These are phyloP conservation scores for Pipra filicauda DNA, from an alignment of 2,113 vertebrate genomes.

Conservation along the genomic window DNA sequence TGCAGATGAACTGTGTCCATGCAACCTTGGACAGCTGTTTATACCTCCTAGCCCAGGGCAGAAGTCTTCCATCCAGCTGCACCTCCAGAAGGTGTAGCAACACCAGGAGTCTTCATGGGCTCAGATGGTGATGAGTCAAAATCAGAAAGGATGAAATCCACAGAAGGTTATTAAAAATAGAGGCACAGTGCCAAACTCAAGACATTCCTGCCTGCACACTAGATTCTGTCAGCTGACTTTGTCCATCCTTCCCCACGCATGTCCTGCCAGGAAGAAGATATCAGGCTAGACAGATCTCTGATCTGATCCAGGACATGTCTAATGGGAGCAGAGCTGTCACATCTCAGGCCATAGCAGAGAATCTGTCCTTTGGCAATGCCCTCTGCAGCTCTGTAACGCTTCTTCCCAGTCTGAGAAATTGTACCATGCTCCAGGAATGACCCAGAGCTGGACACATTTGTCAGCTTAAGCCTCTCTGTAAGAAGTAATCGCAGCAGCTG, in stretches of 20 bases:
- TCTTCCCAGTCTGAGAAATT: neutral
- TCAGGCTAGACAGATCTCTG: neutral
- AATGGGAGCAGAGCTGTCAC: neutral
- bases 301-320: neutral
- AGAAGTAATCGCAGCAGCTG: neutral
- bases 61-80: neutral
- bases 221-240: neutral
- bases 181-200: neutral
- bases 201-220: neutral
- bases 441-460: neutral
- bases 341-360: neutral
- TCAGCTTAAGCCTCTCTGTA: neutral
- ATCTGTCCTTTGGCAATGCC: neutral
- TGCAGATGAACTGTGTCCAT: accelerated
- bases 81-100: neutral
- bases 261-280: neutral
- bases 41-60: neutral
- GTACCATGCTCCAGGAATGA: neutral
- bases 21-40: neutral
- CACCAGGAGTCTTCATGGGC: neutral
- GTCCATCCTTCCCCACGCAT: neutral
- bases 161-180: neutral
- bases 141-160: neutral
- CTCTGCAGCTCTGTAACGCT: neutral
- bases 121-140: neutral